A percentile compares a stretch with the other conserved stretches of the same genome.
These are phyloP conservation scores for Garra rufa DNA, from an alignment of 2,113 vertebrate genomes.

Conservation along the genomic window DNA sequence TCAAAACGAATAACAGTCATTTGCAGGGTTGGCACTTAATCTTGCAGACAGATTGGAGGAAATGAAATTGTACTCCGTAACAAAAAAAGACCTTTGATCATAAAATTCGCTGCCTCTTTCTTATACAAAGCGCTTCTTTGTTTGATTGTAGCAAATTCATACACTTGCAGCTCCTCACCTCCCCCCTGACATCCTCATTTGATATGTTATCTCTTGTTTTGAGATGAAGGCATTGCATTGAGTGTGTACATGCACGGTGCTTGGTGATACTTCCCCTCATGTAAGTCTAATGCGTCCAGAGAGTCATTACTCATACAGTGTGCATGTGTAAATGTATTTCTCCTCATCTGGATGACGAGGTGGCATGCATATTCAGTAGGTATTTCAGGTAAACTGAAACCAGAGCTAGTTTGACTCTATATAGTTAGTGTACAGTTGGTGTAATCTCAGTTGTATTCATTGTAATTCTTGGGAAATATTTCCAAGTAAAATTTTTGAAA, in stretches of 20 bases:
- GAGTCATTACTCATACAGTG: conserved; percentile 33
- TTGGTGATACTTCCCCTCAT: conserved; percentile 23
- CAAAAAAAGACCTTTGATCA: conserved; percentile 61
- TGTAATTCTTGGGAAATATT: not conserved
- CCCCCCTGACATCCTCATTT: conserved; percentile 45
- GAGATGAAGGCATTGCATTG: conserved; percentile 39
- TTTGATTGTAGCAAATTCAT: conserved; percentile 45
- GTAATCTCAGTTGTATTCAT: not conserved
- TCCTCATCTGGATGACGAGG: not conserved
- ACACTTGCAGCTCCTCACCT: conserved; percentile 31
- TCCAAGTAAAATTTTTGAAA: not conserved
- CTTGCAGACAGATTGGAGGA: conserved; percentile 63
- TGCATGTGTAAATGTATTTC: not conserved
- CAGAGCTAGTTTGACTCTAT: not conserved
- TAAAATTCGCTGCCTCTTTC: conserved; percentile 48
- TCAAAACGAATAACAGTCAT: conserved; percentile 59
- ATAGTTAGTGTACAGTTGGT: not conserved
- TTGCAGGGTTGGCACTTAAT: conserved; percentile 59
- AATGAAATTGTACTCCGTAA: conserved; percentile 63
- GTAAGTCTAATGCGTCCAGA: conserved; percentile 43
- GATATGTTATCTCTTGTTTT: conserved; percentile 55
- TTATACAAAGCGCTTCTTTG: conserved; percentile 50
- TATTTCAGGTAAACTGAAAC: not conserved
- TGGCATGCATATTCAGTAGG: not conserved
- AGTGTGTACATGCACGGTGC: conserved; percentile 29